Evolutionary conservation across 2,113 vertebrate genomes (phyloP).

Genomic region (Zosterops japonicus): DNA sequence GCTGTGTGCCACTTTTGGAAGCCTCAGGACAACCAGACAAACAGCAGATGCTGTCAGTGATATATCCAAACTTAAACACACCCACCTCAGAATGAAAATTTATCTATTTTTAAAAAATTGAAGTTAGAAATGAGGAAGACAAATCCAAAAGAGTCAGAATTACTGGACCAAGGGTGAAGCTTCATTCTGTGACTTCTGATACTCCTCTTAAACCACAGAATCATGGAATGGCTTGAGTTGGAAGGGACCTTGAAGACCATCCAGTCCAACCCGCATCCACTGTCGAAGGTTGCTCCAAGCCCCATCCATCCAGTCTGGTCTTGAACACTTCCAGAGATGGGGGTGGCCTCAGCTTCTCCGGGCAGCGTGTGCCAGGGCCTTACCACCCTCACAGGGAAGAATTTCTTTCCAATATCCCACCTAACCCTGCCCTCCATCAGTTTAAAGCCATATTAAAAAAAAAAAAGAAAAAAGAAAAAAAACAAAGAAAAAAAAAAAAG

Average conservation of each 20-base stretch:
- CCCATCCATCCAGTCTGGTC: background rate
- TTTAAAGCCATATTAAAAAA: background rate
- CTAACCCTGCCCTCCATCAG: background rate
- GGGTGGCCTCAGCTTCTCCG: background rate
- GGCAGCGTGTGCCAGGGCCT: background rate
- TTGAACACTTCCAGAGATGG: background rate
- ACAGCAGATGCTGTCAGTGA: background rate
- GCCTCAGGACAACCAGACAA: background rate
- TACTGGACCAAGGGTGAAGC: background rate
- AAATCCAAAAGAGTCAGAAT: background rate
- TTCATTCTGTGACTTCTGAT: background rate
- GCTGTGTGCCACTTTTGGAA: accelerated
- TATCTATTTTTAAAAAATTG: background rate
- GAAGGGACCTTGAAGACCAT: background rate
- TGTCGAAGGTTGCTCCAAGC: background rate
- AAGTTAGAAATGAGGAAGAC: background rate
- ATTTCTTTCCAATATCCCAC: background rate
- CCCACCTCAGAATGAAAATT: background rate
- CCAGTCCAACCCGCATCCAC: background rate
- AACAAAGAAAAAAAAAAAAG: background rate
- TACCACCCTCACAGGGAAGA: background rate
- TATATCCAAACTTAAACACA: background rate
- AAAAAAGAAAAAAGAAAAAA: too few species aligned
- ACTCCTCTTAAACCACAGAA: background rate
- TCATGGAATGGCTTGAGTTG: background rate